A percentile compares a stretch with the other conserved stretches of the same genome.
These are phyloP conservation scores for Palaemon carinicauda DNA, from an alignment of 1,140 invertebrate species.

Conservation along the genomic window DNA sequence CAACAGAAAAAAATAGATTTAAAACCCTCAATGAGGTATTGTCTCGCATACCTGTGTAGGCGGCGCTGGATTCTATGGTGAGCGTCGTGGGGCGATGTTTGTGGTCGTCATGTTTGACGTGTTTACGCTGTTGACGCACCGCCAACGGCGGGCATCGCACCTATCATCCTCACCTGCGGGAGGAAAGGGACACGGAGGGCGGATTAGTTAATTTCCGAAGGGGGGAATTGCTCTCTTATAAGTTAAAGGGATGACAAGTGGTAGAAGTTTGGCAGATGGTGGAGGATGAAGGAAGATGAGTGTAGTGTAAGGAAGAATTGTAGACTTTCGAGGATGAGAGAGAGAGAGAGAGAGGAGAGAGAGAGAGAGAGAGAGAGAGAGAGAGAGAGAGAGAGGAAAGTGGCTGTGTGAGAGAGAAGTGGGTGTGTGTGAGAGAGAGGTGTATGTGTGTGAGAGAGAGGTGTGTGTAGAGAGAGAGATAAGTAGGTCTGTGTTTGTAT, in stretches of 20 bases:
- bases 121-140: conserved; percentile 79
- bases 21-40: no score
- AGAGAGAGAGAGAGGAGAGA: no score
- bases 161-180: conserved; percentile 74
- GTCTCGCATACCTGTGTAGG: conserved; percentile 70
- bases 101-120: conserved; percentile 74
- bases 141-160: conserved; percentile 86
- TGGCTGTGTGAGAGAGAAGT: background rate
- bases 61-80: conserved; percentile 55
- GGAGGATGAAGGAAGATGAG: background rate
- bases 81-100: conserved; percentile 62
- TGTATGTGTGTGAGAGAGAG: background rate
- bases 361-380: no score
- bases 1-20: no score
- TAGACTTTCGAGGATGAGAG: no score
- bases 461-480: background rate
- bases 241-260: background rate
- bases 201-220: no score
- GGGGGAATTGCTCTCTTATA: no score
- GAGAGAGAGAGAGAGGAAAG: background rate
- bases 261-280: background rate
- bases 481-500: no score
- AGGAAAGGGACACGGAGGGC: background rate
- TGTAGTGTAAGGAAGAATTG: no score
- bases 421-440: no score